phyloP scores from a whole-genome alignment of 2,888 invertebrate genomes.

The Troides helena region DNA sequence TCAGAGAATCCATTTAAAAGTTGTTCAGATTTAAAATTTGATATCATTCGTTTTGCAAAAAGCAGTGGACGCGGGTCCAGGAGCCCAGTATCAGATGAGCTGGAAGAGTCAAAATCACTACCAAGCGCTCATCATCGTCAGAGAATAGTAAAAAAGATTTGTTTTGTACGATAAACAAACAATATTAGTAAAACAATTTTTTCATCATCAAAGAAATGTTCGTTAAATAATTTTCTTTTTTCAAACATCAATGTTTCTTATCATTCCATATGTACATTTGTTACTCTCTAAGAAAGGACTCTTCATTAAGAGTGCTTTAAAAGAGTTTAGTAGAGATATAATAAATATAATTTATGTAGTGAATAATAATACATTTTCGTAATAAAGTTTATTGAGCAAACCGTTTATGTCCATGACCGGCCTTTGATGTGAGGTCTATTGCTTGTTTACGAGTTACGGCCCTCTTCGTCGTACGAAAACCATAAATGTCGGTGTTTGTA shows the following conservation, averaged over 20 bases:
- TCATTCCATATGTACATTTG: not conserved
- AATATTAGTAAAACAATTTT: no score
- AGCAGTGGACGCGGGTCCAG: not conserved
- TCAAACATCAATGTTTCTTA: not conserved
- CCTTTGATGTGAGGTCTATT: slow-evolving; percentile 10
- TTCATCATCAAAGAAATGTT: no score
- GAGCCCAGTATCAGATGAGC: no score
- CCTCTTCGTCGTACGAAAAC: slow-evolving; percentile 3
- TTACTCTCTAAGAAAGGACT: not conserved
- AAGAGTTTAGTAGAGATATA: not conserved
- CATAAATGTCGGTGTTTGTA: slow-evolving; percentile 3
- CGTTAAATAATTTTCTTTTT: not conserved
- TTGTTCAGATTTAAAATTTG: not conserved
- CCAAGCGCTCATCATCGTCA: no score
- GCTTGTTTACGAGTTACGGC: slow-evolving; percentile 12
- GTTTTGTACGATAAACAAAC: no score
- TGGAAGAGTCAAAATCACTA: no score
- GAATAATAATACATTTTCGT: not conserved
- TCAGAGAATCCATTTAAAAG: slow-evolving; percentile 4
- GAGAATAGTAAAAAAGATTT: no score
- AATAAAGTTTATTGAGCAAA: not conserved
- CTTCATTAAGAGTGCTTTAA: not conserved
- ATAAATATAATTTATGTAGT: not conserved
- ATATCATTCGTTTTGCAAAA: not conserved
- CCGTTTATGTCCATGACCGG: slow-evolving; percentile 6